phyloP scores from a whole-genome alignment of 2,888 invertebrate genomes.

The Smittia aterrima region DNA sequence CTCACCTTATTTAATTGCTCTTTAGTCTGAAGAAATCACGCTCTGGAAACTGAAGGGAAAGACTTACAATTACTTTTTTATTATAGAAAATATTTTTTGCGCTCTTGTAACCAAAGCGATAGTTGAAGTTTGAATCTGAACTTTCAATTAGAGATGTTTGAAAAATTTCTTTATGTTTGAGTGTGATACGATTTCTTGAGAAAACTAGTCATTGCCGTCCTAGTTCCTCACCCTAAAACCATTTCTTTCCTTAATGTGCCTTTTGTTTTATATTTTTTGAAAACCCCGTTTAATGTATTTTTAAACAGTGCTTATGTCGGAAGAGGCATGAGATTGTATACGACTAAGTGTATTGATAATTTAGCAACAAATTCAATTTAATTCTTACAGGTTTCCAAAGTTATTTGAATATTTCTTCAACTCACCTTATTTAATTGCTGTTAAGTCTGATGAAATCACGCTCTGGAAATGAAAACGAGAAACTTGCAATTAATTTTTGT shows the following conservation, averaged over 20 bases:
- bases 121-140: no score
- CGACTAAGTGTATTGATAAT: no score
- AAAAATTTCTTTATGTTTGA: no score
- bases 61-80: background rate
- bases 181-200: slow-evolving; percentile 39
- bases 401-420: slow-evolving; percentile 11
- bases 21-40: no score
- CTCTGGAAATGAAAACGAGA: no score
- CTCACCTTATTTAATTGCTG: no score
- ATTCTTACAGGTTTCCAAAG: slow-evolving; percentile 41
- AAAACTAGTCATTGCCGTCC: slow-evolving; percentile 15
- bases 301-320: slow-evolving; percentile 34
- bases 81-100: background rate
- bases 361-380: slow-evolving; percentile 19
- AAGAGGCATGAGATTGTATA: slow-evolving; percentile 42
- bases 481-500: no score
- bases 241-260: slow-evolving; percentile 34
- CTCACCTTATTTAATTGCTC: slow-evolving; percentile 15
- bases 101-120: no score
- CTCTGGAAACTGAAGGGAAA: no score
- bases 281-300: slow-evolving; percentile 9
- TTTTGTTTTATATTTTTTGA: slow-evolving; percentile 34
- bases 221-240: slow-evolving; percentile 40
- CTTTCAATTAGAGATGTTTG: no score
- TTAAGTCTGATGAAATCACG: no score